Evolutionary conservation across 2,113 vertebrate species (phyloP).

Genomic region (Albula goreensis): DNA sequence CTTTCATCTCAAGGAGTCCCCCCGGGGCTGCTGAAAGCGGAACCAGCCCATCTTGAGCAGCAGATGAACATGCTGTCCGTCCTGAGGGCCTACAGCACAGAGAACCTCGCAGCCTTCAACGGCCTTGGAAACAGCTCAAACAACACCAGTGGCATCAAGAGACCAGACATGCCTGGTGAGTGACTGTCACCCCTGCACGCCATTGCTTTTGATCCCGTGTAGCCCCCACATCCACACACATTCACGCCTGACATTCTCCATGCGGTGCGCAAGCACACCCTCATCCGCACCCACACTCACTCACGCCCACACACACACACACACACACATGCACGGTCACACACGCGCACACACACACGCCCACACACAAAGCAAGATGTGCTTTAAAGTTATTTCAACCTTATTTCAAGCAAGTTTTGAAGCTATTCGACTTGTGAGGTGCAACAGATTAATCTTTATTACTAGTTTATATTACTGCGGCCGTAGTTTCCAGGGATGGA

Average conservation of each 20-base stretch:
- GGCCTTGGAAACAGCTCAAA: slow-evolving; percentile 85
- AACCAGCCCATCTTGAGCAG: slow-evolving; percentile 88
- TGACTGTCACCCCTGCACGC: slow-evolving; percentile 56
- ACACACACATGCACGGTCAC: neutral
- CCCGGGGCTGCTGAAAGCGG: slow-evolving; percentile 80
- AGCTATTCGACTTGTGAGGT: slow-evolving; percentile 70
- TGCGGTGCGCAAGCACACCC: slow-evolving; percentile 24
- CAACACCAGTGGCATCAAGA: slow-evolving; percentile 87
- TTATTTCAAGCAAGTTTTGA: slow-evolving; percentile 78
- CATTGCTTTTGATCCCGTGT: slow-evolving; percentile 28
- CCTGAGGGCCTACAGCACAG: slow-evolving; percentile 94
- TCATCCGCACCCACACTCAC: slow-evolving; percentile 39
- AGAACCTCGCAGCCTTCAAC: slow-evolving; percentile 91
- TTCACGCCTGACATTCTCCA: slow-evolving; percentile 24
- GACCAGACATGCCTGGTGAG: slow-evolving; percentile 96
- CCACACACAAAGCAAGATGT: slow-evolving; percentile 54
- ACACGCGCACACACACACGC: neutral
- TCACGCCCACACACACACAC: neutral
- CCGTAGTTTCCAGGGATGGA: slow-evolving; percentile 59
- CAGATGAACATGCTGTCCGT: slow-evolving; percentile 97
- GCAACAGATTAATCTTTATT: slow-evolving; percentile 83
- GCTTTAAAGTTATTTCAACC: slow-evolving; percentile 76
- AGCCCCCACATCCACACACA: slow-evolving; percentile 32
- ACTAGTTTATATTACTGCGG: slow-evolving; percentile 76
- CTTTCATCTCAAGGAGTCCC: slow-evolving; percentile 77